Evolutionary conservation across 2,113 vertebrate genomes (phyloP), one percentile per base, ranked within the genome.

Genomic region (Catagonus wagneri): DNA sequence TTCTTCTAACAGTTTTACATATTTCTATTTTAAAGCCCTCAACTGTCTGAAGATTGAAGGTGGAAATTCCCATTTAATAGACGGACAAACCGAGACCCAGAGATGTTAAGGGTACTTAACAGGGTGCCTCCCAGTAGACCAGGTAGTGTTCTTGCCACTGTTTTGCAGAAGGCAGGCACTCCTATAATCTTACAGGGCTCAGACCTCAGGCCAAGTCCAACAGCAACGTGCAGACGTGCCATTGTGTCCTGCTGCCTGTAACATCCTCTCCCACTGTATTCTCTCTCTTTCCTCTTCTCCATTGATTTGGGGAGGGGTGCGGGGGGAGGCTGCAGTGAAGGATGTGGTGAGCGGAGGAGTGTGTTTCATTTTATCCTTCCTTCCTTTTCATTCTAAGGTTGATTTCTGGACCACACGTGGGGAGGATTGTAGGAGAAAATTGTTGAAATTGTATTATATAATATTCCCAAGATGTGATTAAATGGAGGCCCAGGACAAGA

Each of bases 391-490:
- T 78, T 50, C 36, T 78, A 94, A 74, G 20, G 56, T 86, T 88
- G 84, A 79, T 86, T 95, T 93, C 72, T 86, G n/a, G 34, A 79
- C 65, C 32, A 29, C 1, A 14, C 32, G 19, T 36, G 2, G 23
- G n/a, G 11, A 23, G 25, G n/a, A 2, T 52, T 66, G 0, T 58
- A 65, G 44, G 52, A 78, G 58, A 89, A 90, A 79, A 88, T 81
- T 85, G 69, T 27, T 71, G 83, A 80, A 85, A 61, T 61, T 83
- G 52, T 32, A 63, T 81, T 60, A 61, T 79, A 54, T 56, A 91
- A 94, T 93, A 34, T 58, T 85, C 36, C 68, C 20, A 83, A 90
- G 44, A 72, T 54, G 69, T 81, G 56, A 86, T 90, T 74, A 83
- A 75, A 69, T 23, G 50, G 61, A 91, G 68, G 58, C 44, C 65